Conservation (phyloP, 1,140 invertebrate species). For the Drosophila tristis region DNA sequence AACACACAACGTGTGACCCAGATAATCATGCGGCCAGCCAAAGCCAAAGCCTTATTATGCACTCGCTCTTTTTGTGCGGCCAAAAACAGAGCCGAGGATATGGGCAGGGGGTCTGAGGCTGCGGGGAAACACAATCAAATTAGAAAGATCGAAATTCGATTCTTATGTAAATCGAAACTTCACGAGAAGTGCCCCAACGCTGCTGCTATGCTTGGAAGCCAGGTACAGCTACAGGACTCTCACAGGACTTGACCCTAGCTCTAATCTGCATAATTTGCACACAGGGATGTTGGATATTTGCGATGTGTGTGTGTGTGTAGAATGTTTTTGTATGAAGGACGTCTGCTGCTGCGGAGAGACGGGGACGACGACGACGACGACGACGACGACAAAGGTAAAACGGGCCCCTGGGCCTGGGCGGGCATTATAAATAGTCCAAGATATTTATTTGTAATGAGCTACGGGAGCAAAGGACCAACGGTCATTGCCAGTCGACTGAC, state of each 20-base stretch:
- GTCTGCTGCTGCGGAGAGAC: not conserved
- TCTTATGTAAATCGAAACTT: constrained; percentile 64
- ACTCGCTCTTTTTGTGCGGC: constrained; percentile 54
- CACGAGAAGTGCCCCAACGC: constrained; percentile 13
- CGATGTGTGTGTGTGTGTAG: not conserved
- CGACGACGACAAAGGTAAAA: constrained; percentile 28
- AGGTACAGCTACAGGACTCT: constrained; percentile 35
- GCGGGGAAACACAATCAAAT: constrained; percentile 65
- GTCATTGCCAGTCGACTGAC: constrained; percentile 35
- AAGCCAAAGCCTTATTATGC: constrained; percentile 44
- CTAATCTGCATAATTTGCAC: constrained; percentile 79
- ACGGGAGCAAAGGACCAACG: constrained; percentile 29
- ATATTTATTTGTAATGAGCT: constrained; percentile 79
- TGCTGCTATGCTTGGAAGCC: constrained; percentile 48
- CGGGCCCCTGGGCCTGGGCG: constrained; percentile 19
- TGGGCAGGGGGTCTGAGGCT: too few relatives aligned
- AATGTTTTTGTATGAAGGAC: too few relatives aligned
- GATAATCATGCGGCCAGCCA: constrained; percentile 31
- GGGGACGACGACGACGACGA: too few relatives aligned
- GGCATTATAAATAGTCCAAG: constrained; percentile 78
- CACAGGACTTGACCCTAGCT: constrained; percentile 55
- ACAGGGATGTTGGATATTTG: constrained; percentile 3
- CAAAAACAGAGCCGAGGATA: not conserved
- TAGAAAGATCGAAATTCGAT: constrained; percentile 73
- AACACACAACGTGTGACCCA: constrained; percentile 62